Evolutionary conservation across 2,888 invertebrate species (phyloP).

Genomic region (Plagodis dolabraria): DNA sequence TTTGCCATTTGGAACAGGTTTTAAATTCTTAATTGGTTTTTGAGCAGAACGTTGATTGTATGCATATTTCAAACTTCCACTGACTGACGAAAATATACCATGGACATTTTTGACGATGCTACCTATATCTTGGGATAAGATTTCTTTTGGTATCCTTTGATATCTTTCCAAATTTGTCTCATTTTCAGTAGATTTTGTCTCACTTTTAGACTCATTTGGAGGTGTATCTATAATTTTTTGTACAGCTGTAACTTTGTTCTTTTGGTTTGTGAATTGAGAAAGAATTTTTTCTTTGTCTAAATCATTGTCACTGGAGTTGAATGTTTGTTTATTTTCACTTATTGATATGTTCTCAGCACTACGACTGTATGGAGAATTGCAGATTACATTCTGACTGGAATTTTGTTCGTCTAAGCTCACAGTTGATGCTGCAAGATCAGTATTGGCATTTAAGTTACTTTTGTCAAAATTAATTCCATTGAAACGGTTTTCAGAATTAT

Average conservation of each 20-base stretch:
- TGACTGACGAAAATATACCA: conserved; percentile 77
- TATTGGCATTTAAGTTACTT: conserved; percentile 36
- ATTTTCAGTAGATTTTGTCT: conserved; percentile 58
- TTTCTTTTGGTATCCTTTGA: conserved; percentile 67
- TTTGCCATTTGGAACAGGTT: conserved; percentile 65
- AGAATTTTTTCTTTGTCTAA: conserved; percentile 66
- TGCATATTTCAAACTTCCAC: conserved; percentile 76
- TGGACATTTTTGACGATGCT: conserved; percentile 80
- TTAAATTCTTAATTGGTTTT: conserved; percentile 55
- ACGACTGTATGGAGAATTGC: conserved; percentile 57
- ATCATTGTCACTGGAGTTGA: conserved; percentile 48
- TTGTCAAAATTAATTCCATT: conserved; percentile 6
- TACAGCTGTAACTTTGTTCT: conserved; percentile 62
- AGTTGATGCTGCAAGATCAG: conserved; percentile 59
- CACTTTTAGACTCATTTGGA: not conserved
- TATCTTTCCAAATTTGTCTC: conserved; percentile 50
- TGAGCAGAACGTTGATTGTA: conserved; percentile 65
- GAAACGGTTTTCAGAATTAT: conserved; percentile 23
- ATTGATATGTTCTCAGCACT: conserved; percentile 71
- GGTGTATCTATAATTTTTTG: conserved; percentile 56
- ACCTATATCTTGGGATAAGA: conserved; percentile 72
- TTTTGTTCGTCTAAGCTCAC: conserved; percentile 62
- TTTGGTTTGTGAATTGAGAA: conserved; percentile 63
- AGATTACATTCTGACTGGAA: conserved; percentile 41
- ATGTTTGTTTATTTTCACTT: conserved; percentile 34